These are phyloP conservation scores for Trilocha varians DNA, from an alignment of 2,888 invertebrate genomes.

Conservation along the genomic window DNA sequence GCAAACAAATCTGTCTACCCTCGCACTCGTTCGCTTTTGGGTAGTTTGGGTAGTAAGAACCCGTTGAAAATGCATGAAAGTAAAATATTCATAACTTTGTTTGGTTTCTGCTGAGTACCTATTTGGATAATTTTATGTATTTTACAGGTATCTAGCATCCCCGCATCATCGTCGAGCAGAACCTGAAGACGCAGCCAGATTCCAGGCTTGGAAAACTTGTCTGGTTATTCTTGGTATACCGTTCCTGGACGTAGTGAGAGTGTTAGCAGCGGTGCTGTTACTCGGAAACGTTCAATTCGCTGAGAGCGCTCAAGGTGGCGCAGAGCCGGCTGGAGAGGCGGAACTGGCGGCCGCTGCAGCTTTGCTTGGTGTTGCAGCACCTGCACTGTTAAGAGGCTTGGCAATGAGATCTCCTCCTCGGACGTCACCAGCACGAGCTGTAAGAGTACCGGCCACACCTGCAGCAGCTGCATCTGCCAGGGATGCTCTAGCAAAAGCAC, in stretches of 20 bases:
- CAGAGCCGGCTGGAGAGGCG: conserved; percentile 85
- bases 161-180: conserved; percentile 73
- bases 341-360: conserved; percentile 91
- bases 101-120: neutral
- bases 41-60: neutral
- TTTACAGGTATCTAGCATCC: conserved; percentile 78
- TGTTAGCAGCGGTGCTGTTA: conserved; percentile 90
- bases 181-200: conserved; percentile 66
- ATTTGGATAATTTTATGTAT: neutral
- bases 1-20: no score
- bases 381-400: conserved; percentile 84
- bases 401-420: conserved; percentile 81
- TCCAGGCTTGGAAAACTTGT: conserved; percentile 94
- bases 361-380: conserved; percentile 80
- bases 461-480: conserved; percentile 91
- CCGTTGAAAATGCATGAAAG: no score
- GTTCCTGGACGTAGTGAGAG: conserved; percentile 93
- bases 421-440: conserved; percentile 81
- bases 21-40: no score
- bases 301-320: conserved; percentile 83
- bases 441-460: conserved; percentile 82
- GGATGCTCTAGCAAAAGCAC: conserved; percentile 90
- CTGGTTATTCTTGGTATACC: conserved; percentile 93
- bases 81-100: no score
- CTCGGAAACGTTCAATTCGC: conserved; percentile 94